Conservation (phyloP, 2,797 vertebrate genomes). For the Vultur gryphus region DNA sequence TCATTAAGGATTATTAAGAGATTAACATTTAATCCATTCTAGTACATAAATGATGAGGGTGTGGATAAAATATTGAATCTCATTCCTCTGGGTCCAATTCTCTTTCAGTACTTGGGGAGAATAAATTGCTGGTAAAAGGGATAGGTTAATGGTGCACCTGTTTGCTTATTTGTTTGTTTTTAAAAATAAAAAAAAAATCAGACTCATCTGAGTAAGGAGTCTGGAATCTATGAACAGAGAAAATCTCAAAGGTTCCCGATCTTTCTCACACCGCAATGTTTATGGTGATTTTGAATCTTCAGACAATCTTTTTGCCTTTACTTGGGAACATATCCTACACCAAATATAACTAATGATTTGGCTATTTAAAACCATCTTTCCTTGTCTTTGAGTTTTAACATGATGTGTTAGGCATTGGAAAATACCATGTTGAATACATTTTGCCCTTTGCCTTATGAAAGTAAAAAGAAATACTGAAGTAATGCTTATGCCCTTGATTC, state of each 20-base stretch:
- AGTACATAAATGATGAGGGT: not conserved
- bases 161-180: not conserved
- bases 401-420: not conserved
- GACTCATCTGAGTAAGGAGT: not conserved
- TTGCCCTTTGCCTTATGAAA: not conserved
- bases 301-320: not conserved
- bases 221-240: not conserved
- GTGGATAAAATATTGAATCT: conserved; percentile 6
- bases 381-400: not conserved
- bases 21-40: conserved; percentile 35
- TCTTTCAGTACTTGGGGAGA: not conserved
- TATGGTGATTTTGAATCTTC: not conserved
- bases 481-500: not conserved
- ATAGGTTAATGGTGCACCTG: not conserved
- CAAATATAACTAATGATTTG: not conserved
- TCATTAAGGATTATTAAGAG: conserved; percentile 43
- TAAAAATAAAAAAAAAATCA: not conserved
- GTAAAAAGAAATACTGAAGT: not conserved
- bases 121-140: not conserved
- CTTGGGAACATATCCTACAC: not conserved
- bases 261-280: not conserved
- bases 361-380: not conserved
- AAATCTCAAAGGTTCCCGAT: not conserved
- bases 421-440: not conserved
- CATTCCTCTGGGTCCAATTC: not conserved